phyloP scores from a whole-genome alignment of 2,113 vertebrate species.

The Neofelis nebulosa region DNA sequence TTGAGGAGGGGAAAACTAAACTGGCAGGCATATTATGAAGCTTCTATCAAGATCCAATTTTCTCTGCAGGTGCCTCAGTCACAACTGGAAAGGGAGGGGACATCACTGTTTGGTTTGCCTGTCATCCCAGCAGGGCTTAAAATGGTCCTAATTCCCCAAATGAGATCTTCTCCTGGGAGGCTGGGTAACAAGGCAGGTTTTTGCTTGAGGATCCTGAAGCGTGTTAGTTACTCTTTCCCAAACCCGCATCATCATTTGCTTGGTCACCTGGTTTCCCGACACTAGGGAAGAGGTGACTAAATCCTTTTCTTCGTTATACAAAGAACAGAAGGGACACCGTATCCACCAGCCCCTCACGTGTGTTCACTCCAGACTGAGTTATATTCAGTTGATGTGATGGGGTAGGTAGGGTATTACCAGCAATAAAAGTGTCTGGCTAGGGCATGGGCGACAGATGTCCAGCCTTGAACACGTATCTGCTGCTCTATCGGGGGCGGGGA shows the following conservation, averaged over 20 bases:
- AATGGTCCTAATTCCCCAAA: background rate
- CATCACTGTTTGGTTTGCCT: fast-evolving
- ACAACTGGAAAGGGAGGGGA: background rate
- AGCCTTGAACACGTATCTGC: background rate
- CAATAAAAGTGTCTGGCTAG: background rate
- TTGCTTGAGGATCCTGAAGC: background rate
- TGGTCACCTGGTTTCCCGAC: background rate
- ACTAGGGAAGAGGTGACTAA: background rate
- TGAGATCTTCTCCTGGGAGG: background rate
- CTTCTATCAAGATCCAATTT: background rate
- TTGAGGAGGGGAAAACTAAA: background rate
- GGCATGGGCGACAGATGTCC: no score
- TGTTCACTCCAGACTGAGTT: background rate
- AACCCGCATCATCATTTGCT: background rate
- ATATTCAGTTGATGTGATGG: background rate
- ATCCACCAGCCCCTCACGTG: fast-evolving
- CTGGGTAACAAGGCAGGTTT: background rate
- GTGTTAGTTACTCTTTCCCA: background rate
- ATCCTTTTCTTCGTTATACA: background rate
- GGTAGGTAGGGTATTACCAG: background rate
- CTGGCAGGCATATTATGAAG: background rate
- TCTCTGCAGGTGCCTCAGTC: background rate
- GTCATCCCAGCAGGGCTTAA: background rate
- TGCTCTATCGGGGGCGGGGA: background rate
- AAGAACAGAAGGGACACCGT: background rate